Evolutionary conservation across 2,113 vertebrate species (phyloP), one percentile per base, ranked within the genome.

Genomic region (Grammomys dolichurus): DNA sequence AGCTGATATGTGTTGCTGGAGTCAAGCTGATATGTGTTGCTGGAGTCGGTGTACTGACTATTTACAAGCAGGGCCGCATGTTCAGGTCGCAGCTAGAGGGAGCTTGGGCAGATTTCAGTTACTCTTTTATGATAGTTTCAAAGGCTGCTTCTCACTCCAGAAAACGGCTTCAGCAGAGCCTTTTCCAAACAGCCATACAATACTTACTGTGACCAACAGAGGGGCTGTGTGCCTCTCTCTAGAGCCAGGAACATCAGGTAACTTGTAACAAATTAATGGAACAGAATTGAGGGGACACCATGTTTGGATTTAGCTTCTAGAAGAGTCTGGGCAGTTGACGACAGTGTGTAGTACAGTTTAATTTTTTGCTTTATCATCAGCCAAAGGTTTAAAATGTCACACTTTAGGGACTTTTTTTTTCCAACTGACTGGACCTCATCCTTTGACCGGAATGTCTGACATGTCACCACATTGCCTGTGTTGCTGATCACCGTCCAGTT

Each of bases 301-400:
- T 33, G 26, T 95, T 89, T 81, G 86, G 93, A 92, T 78, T 95
- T 80, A 60, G 60, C 69, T 95, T 90, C 58, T 78, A 90, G n/a
- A 87, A 92, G 73, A 92, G 54, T 9, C 67, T 72, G 78, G 67
- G 63, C 56, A 90, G 60, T 94, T 96, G 22, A 81, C 87, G 82
- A 76, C 54, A 43, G 24, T 85, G n/a, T 85, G 81, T 85, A 65
- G 24, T 31, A 26, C 58, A 46, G 26, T 91, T 96, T 96, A 91
- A 36, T 94, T 93, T 97, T 76, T 77, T 96, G 84, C 81, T 84
- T 89, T 87, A 84, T 92, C 94, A 95, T 96, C 96, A 95, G 95
- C 93, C 92, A 96, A 92, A 97, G 95, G 91, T 96, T 97, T 92
- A 81, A 89, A 77, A 56, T 85, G n/a, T 43, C 89, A 91, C 81